A percentile compares a stretch with the other conserved stretches of the same genome.
These are phyloP conservation scores for Pelodiscus sinensis DNA, from an alignment of 2,113 vertebrate genomes.

Conservation along the genomic window DNA sequence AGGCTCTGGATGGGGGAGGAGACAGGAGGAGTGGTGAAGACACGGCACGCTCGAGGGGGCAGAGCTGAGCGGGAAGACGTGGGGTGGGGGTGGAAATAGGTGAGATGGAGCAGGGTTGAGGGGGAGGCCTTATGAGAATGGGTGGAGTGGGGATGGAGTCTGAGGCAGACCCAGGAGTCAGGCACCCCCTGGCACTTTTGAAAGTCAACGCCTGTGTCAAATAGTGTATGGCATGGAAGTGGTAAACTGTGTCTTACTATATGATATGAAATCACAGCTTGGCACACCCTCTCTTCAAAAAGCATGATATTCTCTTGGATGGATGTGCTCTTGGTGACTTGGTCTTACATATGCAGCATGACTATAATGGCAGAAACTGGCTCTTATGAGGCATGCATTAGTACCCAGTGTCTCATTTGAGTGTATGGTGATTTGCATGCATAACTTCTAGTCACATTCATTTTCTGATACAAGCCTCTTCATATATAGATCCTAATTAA, in stretches of 20 bases:
- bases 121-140: too few relatives aligned
- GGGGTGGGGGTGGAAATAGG: too few relatives aligned
- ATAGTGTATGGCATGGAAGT: not conserved
- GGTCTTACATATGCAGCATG: not conserved
- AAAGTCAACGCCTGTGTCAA: not conserved
- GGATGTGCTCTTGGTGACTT: not conserved
- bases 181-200: too few relatives aligned
- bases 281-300: not conserved
- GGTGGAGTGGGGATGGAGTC: too few relatives aligned
- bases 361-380: rapidly evolving
- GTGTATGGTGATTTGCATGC: not conserved
- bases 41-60: too few relatives aligned
- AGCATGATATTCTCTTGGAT: not conserved
- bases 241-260: not conserved
- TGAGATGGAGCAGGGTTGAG: too few relatives aligned
- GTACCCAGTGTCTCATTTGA: not conserved
- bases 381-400: not conserved
- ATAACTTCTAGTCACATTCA: not conserved
- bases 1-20: too few relatives aligned
- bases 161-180: too few relatives aligned
- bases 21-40: too few relatives aligned
- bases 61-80: too few relatives aligned
- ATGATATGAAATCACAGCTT: not conserved
- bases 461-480: not conserved
- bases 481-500: not conserved